These are phyloP conservation scores for Gastrophryne carolinensis DNA, from an alignment of 2,797 vertebrate genomes.

Conservation along the genomic window DNA sequence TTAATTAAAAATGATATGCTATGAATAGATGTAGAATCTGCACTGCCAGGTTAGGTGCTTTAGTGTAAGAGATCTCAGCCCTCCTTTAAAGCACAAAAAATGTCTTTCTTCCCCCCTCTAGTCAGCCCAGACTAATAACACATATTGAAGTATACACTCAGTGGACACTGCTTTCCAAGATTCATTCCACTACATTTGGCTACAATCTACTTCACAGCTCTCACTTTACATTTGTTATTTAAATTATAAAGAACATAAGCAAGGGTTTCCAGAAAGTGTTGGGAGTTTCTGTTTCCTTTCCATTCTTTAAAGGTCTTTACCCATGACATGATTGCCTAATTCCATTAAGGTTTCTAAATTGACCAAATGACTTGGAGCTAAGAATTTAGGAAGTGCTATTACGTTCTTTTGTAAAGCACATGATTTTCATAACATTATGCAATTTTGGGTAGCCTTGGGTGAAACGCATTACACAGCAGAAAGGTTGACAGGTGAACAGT, in stretches of 20 bases:
- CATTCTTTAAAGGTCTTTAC: background rate
- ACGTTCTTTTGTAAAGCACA: background rate
- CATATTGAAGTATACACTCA: no score
- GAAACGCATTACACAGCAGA: background rate
- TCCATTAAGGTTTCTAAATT: background rate
- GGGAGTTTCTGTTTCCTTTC: background rate
- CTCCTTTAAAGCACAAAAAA: no score
- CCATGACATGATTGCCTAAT: background rate
- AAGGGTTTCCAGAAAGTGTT: background rate
- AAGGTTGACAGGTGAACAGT: constrained; percentile 24
- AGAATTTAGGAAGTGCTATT: background rate
- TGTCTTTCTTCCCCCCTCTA: no score
- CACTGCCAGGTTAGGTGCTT: no score
- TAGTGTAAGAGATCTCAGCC: no score
- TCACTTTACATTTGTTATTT: no score
- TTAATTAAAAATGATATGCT: no score
- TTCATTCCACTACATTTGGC: no score
- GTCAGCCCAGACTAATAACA: no score
- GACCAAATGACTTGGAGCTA: background rate
- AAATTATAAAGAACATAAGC: background rate
- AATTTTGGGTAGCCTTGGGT: background rate
- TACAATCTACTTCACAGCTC: no score
- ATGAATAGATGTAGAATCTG: no score
- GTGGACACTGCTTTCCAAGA: no score
- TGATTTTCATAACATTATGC: background rate